phyloP scores from a whole-genome alignment of 2,113 vertebrate genomes.

The Atlantisia rogersi region DNA sequence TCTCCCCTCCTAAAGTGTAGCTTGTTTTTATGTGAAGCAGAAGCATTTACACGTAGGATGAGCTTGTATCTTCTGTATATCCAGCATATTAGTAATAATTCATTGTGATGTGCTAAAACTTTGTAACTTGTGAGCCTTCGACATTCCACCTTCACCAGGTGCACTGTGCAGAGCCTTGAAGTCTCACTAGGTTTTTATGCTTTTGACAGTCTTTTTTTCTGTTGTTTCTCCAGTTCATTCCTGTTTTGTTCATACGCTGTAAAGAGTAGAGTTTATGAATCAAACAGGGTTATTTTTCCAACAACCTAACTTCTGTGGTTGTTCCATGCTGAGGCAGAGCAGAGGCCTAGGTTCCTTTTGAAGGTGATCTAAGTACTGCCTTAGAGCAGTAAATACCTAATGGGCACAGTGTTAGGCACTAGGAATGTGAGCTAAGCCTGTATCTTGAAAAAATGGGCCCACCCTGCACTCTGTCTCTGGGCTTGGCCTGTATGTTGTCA shows the following conservation, averaged over 20 bases:
- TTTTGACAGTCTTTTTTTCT: background rate
- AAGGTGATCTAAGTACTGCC: background rate
- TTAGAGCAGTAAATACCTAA: background rate
- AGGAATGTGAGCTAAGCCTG: background rate
- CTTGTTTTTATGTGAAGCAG: background rate
- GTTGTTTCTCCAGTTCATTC: background rate
- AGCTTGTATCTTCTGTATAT: background rate
- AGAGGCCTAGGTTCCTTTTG: background rate
- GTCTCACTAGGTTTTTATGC: background rate
- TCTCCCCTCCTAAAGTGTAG: background rate
- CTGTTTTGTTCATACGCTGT: background rate
- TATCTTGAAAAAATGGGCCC: accelerated
- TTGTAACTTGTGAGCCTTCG: background rate
- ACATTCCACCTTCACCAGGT: background rate
- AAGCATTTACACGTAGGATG: background rate
- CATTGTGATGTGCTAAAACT: background rate
- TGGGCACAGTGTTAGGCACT: no score
- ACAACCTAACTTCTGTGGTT: background rate
- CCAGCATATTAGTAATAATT: background rate
- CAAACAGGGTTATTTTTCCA: background rate
- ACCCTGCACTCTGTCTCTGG: background rate
- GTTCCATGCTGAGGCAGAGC: background rate
- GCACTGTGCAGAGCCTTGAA: background rate
- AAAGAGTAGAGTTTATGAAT: background rate
- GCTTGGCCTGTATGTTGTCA: background rate